phyloP scores from a whole-genome alignment of 2,888 invertebrate genomes.

The Tinea trinotella region DNA sequence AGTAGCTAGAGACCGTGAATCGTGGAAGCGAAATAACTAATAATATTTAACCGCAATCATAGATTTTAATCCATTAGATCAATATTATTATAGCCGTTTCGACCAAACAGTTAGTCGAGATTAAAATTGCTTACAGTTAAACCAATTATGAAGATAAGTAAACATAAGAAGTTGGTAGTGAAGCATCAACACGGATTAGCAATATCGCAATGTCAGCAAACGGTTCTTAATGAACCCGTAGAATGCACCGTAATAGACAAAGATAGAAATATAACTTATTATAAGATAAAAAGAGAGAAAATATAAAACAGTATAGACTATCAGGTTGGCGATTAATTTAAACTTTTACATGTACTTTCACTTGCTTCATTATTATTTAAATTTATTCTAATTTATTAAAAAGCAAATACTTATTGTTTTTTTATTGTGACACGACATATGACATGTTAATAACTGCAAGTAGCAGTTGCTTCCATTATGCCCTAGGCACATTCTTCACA shows the following conservation, averaged over 20 bases:
- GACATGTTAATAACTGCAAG: too few species aligned
- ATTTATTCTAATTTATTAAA: not conserved
- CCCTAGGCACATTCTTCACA: too few species aligned
- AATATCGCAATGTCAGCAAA: constrained; percentile 22
- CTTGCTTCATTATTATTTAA: constrained; percentile 21
- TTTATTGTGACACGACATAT: too few species aligned
- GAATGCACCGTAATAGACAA: constrained; percentile 15
- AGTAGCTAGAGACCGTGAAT: too few species aligned
- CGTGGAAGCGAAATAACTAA: too few species aligned
- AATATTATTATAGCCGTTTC: not conserved
- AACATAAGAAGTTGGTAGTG: not conserved
- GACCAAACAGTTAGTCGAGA: not conserved
- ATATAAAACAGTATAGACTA: constrained; percentile 7
- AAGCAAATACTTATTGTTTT: too few species aligned
- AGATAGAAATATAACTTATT: constrained; percentile 8
- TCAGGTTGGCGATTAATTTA: constrained; percentile 29
- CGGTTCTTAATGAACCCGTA: constrained; percentile 23
- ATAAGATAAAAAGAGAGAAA: constrained; percentile 15
- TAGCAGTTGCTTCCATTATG: too few species aligned
- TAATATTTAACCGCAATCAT: too few species aligned
- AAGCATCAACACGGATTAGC: constrained; percentile 10
- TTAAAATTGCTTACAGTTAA: constrained; percentile 5
- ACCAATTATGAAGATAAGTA: constrained; percentile 6
- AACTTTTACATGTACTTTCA: constrained; percentile 39
- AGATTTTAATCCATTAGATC: too few species aligned